Evolutionary conservation across 2,888 invertebrate species (phyloP), one percentile per base, ranked within the genome.

Genomic region (Caenorhabditis sinica): DNA sequence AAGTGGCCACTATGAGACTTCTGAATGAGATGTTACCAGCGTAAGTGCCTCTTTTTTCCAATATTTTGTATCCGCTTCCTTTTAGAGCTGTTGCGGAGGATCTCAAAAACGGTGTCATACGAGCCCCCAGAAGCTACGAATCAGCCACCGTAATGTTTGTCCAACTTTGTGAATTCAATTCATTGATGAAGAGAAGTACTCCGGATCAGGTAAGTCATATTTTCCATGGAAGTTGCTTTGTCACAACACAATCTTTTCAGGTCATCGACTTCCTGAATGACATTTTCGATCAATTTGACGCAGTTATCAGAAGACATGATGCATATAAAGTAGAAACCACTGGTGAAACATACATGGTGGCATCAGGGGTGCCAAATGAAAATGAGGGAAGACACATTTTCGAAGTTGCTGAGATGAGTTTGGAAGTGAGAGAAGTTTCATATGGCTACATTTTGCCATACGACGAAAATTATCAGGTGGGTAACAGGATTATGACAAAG

Each of bases 261-360:
- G 88, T 92, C n/a, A 89, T 92, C 40, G 43, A 69, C 6, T 92
- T 92, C 68, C 81, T 92, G 9, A 92, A 92, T 74, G 87, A 90
- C 61, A 87, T 91, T 53, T 92, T 91, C 77, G 90, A 90, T 17
- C 77, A 85, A 13, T 92, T 92, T 79, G 92, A 92, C 75, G 85
- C 77, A 8, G 88, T 91, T n/a, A 91, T 92, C 73, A 77, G 86
- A n/a, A 66, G 75, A 11, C 90, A 90, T 71, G 92, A 92, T 73
- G 92, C 92, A 9, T 92, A 92, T 63, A 92, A 92, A 76, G 92
- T 89, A 5, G 89, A 89, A 72, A 89, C 89, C 0, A 88, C 89
- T 28, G 89, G 89, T 40, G 89, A 91, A 86, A 92, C 92, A 0
- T 92, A 92, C 66, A 92, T 92, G 92, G 92, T 92, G 3, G 92